phyloP scores from a whole-genome alignment of 1,140 invertebrate genomes.

The Sycobia sp. region DNA sequence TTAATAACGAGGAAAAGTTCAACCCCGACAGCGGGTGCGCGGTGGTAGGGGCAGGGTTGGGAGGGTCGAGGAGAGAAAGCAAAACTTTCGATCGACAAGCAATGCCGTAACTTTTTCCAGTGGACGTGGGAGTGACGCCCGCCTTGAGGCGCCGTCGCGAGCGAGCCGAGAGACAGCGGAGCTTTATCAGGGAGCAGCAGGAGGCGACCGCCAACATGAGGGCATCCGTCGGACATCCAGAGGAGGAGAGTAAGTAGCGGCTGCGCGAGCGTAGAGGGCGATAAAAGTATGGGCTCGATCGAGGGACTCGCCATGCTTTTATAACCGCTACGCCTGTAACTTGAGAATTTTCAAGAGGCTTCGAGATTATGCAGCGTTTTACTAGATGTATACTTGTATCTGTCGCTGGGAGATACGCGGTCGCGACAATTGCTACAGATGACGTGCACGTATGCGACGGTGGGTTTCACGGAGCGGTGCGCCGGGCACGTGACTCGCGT shows the following conservation, averaged over 20 bases:
- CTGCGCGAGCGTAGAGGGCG: neutral
- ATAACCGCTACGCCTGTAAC: too few relatives aligned
- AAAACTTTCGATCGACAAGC: too few relatives aligned
- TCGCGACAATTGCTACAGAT: too few relatives aligned
- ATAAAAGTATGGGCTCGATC: constrained; percentile 1
- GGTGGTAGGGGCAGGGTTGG: too few relatives aligned
- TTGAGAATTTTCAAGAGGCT: neutral
- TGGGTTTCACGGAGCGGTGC: neutral
- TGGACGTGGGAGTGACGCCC: constrained; percentile 75
- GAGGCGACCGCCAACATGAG: constrained; percentile 66
- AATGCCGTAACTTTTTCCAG: constrained; percentile 41
- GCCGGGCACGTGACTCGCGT: too few relatives aligned
- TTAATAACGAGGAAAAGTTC: constrained; percentile 18
- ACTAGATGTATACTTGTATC: too few relatives aligned
- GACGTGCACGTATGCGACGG: too few relatives aligned
- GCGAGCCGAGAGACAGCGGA: constrained; percentile 79
- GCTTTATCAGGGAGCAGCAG: constrained; percentile 79
- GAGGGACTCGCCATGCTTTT: too few relatives aligned
- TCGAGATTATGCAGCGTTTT: too few relatives aligned
- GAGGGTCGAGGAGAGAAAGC: neutral
- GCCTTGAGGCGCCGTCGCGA: constrained; percentile 74
- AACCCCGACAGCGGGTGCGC: neutral
- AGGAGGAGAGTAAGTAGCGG: constrained; percentile 58
- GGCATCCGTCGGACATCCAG: constrained; percentile 57
- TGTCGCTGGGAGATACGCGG: too few relatives aligned